Evolutionary conservation across 2,113 vertebrate species (phyloP), one percentile per base, ranked within the genome.

Genomic region (Oreocharis arfaki): DNA sequence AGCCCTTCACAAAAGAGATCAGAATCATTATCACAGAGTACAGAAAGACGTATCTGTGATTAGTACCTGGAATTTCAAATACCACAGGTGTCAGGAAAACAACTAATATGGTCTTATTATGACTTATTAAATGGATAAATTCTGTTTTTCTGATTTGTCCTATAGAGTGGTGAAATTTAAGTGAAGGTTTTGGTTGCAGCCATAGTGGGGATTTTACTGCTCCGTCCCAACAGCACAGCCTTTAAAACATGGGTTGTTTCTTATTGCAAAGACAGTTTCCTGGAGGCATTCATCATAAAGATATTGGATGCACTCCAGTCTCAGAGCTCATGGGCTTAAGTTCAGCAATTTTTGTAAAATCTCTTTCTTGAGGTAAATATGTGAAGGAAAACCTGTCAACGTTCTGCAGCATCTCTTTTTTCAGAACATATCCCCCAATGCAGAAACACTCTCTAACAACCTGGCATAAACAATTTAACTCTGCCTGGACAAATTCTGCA

Each of bases 231-330:
- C 37, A 64, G 35, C 44, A 32, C 2, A 28, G 44, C 75, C 79
- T 90, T 88, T 84, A 93, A 91, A 92, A 76, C 68, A 78, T 16
- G 32, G 60, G n/a, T 68, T 71, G 37, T 76, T 94, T 76, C 93
- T 74, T 75, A 64, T 37, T 83, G 64, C 73, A 94, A 88, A 89
- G 90, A 71, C 75, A 22, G 46, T 60, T 97, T 96, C 85, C 90
- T 93, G 91, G 53, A 93, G 90, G 57, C 76, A 89, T 87, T 87
- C 44, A 91, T 96, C 93, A 93, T 35, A 90, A 84, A 93, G 79
- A 69, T 90, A 67, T 52, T 83, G 80, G 85, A 96, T 55, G 28
- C n/a, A 13, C 53, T 90, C 88, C 94, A 86, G 11, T 19, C 74
- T 56, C 77, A 71, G 22, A 77, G 80, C 93, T 81, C 47, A 80